Base-by-base conservation (phyloP, 2,797 vertebrate genomes). In the Kryptopterus vitreolus region DNA sequence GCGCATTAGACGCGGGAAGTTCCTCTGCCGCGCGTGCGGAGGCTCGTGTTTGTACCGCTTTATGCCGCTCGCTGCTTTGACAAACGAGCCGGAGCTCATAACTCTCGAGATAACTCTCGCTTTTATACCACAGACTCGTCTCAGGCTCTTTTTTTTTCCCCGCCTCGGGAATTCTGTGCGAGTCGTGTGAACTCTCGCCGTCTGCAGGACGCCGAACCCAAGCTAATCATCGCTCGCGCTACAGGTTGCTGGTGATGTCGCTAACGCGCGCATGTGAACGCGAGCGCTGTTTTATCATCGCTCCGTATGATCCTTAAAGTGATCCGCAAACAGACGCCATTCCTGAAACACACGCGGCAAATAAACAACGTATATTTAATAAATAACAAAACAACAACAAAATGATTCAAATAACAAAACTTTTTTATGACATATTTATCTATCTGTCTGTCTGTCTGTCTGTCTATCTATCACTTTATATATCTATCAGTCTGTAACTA, bases 11-110 rank as follows among this genome's bases (percentile, higher is more conserved):
- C 43, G 73, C 85, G 84, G 85, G 82, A 88, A 85, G 87, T 89
- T 85, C 89, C 87, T 88, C 87, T 88, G 87, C 83, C 81, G 84
- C 83, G 87, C 86, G 18, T 26, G 89, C 85, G 89, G 92, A 89
- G 88, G 90, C 83, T 88, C 81, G 70, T 85, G 84, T 89, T 90
- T 90, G 81, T 87, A 79, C 24, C 33, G 89, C 91, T 92, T 92
- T 91, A 93, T 92, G 89, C 83, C 35, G 59, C 81, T 55, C n/a
- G 73, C 81, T 81, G 82, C 84, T 62, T 85, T 81, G 50, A 85
- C 85, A 89, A 88, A 84, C 84, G 76, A 58, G 77, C 59, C 68
- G 11, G 62, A 70, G 53, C 77, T 43, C 75, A 74, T 72, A 78
- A 84, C 88, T 86, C 86, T 80, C 85, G 24, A 50, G 29, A 24